A percentile compares a stretch with the other conserved stretches of the same genome.
Evolutionary conservation across 2,113 vertebrate species (phyloP).

Genomic region (Ptyas mucosa): DNA sequence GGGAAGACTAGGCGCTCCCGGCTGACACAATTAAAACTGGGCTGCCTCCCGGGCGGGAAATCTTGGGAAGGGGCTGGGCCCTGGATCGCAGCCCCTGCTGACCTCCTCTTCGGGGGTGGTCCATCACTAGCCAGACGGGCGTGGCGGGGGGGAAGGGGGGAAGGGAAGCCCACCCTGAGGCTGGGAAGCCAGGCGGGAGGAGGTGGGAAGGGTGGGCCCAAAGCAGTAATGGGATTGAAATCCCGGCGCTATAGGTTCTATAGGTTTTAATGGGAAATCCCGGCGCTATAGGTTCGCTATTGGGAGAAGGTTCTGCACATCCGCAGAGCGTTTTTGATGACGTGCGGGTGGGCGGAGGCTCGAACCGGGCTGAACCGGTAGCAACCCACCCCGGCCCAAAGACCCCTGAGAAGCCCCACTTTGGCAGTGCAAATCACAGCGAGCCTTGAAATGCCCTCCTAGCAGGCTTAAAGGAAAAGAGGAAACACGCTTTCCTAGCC

Average conservation of each 20-base stretch:
- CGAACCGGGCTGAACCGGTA: no score
- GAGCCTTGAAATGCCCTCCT: background rate
- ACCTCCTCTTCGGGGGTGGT: background rate
- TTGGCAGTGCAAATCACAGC: background rate
- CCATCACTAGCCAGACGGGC: background rate
- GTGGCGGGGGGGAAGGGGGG: slow-evolving; percentile 28
- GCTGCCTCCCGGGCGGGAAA: background rate
- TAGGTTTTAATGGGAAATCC: no score
- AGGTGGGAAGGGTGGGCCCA: background rate
- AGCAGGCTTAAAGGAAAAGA: background rate
- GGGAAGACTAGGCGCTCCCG: background rate
- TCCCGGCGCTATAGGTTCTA: no score
- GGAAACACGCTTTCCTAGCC: background rate
- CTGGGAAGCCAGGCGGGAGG: background rate
- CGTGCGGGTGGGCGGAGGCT: no score
- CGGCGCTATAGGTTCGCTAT: no score
- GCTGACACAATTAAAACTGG: background rate
- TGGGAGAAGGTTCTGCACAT: no score
- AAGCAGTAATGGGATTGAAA: no score
- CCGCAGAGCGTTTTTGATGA: no score
- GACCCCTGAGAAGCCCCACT: background rate
- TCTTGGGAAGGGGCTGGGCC: slow-evolving; percentile 10
- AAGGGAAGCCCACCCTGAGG: background rate
- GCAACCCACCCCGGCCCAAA: no score
- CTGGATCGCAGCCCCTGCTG: slow-evolving; percentile 1